phyloP scores from a whole-genome alignment of 2,113 vertebrate species.

The Monarcha castaneiventris region DNA sequence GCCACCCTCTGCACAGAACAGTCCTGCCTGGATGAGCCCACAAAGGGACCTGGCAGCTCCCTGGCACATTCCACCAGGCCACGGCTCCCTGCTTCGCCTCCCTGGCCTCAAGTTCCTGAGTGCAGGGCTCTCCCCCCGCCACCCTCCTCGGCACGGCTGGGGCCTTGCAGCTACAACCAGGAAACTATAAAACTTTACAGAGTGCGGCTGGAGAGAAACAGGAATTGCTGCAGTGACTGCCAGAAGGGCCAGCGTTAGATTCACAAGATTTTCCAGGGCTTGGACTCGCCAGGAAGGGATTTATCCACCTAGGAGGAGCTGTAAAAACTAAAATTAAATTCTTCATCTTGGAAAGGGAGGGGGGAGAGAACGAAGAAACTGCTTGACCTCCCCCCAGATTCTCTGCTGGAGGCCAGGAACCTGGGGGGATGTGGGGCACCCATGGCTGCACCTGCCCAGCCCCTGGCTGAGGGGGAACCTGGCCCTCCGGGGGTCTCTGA shows the following conservation, averaged over 20 bases:
- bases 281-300: slow-evolving; percentile 65
- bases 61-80: not conserved
- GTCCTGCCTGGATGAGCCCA: not conserved
- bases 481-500: rapidly evolving
- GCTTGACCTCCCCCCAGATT: not conserved
- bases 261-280: slow-evolving; percentile 71
- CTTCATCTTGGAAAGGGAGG: slow-evolving; percentile 49
- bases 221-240: slow-evolving; percentile 60
- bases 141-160: slow-evolving; percentile 41
- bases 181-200: slow-evolving; percentile 74
- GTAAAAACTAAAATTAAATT: slow-evolving; percentile 73
- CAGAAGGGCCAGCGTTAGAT: slow-evolving; percentile 56
- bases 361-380: slow-evolving; percentile 8
- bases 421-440: not conserved
- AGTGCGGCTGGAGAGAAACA: slow-evolving; percentile 73
- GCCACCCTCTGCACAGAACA: not conserved
- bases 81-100: rapidly evolving
- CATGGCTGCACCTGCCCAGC: slow-evolving; percentile 1
- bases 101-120: not conserved
- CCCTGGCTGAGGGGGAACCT: not conserved
- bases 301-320: slow-evolving; percentile 66
- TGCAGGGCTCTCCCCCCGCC: not conserved
- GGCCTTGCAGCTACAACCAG: slow-evolving; percentile 66
- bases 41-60: not conserved
- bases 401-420: slow-evolving; percentile 5